phyloP scores from a whole-genome alignment of 1,140 invertebrate genomes.

The Platyura marginata region DNA sequence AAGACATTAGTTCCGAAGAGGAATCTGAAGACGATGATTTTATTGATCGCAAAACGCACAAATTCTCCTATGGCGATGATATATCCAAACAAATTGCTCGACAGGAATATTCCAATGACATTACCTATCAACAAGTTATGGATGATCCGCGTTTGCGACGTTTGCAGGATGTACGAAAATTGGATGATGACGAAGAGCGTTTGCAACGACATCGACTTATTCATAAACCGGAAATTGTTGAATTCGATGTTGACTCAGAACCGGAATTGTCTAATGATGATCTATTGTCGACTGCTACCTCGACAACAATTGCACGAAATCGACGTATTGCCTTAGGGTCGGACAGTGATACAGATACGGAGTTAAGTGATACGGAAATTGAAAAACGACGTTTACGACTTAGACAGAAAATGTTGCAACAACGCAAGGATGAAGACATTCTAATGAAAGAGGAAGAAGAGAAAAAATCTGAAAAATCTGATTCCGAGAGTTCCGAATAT shows the following conservation, averaged over 20 bases:
- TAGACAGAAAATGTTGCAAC: conserved; percentile 44
- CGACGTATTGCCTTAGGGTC: conserved; percentile 32
- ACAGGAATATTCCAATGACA: conserved; percentile 10
- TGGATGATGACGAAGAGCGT: conserved; percentile 20
- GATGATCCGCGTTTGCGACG: conserved; percentile 62
- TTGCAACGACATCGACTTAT: conserved; percentile 32
- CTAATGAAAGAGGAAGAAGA: conserved; percentile 40
- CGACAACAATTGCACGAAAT: conserved; percentile 19
- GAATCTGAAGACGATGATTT: conserved; percentile 76
- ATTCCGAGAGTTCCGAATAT: conserved; percentile 45
- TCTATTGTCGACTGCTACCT: conserved; percentile 13
- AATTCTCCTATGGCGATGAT: conserved; percentile 10
- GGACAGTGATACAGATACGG: conserved; percentile 46
- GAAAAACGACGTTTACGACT: conserved; percentile 56
- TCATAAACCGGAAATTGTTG: conserved; percentile 53
- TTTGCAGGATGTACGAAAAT: conserved; percentile 22
- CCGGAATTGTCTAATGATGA: conserved; percentile 23
- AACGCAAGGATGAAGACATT: conserved; percentile 43
- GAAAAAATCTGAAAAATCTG: conserved; percentile 62
- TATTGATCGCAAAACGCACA: conserved; percentile 32
- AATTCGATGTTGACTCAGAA: conserved; percentile 44
- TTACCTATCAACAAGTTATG: conserved; percentile 22
- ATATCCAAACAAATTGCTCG: conserved; percentile 2
- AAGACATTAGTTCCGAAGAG: conserved; percentile 57
- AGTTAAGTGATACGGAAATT: conserved; percentile 63